Percentiles rank a stretch among this genome's conserved stretches.
These are phyloP conservation scores for Sabatieria punctata DNA, from an alignment of 2,888 invertebrate species.

Conservation along the genomic window DNA sequence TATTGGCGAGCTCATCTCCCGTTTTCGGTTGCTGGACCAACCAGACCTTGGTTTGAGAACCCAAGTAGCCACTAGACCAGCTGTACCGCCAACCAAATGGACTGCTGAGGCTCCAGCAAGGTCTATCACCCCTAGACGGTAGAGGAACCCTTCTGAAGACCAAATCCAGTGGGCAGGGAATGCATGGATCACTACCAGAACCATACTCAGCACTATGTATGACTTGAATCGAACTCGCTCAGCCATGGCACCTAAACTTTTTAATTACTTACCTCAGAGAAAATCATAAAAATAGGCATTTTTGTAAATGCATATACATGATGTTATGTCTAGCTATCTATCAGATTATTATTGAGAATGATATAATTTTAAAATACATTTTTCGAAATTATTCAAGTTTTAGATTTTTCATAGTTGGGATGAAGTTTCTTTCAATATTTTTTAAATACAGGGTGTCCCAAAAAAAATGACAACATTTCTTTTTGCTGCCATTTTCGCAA, in stretches of 20 bases:
- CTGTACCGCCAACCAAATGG: conserved; percentile 30
- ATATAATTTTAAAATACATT: too few species aligned
- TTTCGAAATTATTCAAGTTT: too few species aligned
- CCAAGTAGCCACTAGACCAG: conserved; percentile 30
- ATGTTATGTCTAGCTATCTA: too few species aligned
- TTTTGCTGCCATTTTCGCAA: too few species aligned
- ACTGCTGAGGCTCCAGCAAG: conserved; percentile 21
- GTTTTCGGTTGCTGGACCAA: neutral
- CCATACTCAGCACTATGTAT: conserved; percentile 27
- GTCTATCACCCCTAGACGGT: conserved; percentile 22
- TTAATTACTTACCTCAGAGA: too few species aligned
- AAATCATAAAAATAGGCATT: too few species aligned
- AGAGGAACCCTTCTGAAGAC: conserved; percentile 30
- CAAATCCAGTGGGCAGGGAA: conserved; percentile 36
- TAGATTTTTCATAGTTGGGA: too few species aligned
- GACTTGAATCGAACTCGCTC: conserved; percentile 28
- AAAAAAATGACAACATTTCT: too few species aligned
- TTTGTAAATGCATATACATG: too few species aligned
- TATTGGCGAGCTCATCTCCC: neutral
- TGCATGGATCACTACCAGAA: conserved; percentile 30
- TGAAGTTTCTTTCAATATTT: too few species aligned
- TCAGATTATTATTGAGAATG: too few species aligned
- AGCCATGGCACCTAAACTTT: conserved; percentile 23
- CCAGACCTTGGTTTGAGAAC: conserved; percentile 24
- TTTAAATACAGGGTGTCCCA: too few species aligned